Evolutionary conservation across 2,888 invertebrate species (phyloP).

Genomic region (Drosophila picticornis): DNA sequence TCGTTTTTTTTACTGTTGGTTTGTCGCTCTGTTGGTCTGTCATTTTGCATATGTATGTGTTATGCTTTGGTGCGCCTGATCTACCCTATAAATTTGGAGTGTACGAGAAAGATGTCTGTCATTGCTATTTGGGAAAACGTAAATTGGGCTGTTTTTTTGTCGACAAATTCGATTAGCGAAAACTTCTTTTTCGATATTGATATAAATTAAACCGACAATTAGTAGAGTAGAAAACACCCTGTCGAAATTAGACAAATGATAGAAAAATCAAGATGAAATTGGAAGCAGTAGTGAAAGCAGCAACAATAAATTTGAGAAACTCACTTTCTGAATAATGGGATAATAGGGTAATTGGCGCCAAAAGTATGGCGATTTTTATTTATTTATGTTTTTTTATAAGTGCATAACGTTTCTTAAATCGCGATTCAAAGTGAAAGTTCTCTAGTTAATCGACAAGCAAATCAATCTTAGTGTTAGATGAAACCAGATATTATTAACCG

Average conservation of each 20-base stretch:
- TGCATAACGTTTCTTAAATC: background rate
- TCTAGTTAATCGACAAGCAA: background rate
- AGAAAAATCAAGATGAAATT: background rate
- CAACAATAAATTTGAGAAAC: background rate
- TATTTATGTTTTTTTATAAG: too few relatives aligned
- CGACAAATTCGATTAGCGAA: background rate
- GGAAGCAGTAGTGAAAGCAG: background rate
- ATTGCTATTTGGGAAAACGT: background rate
- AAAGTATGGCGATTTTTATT: background rate
- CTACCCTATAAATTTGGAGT: constrained; percentile 35
- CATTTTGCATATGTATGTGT: constrained; percentile 28
- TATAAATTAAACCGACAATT: background rate
- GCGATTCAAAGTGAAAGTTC: background rate
- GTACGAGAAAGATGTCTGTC: constrained; percentile 8
- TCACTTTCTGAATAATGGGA: background rate
- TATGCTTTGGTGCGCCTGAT: constrained; percentile 58
- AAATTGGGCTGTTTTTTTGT: background rate
- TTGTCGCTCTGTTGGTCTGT: constrained; percentile 6
- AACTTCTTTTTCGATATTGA: background rate
- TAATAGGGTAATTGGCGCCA: background rate
- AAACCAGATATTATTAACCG: background rate
- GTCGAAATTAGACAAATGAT: background rate
- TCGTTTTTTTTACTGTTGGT: constrained; percentile 17
- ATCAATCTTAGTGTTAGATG: background rate
- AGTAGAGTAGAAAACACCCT: background rate